A percentile compares a stretch with the other conserved stretches of the same genome.
These are phyloP conservation scores for Dicrostonyx torquatus DNA, from an alignment of 2,797 vertebrate genomes.

Conservation along the genomic window DNA sequence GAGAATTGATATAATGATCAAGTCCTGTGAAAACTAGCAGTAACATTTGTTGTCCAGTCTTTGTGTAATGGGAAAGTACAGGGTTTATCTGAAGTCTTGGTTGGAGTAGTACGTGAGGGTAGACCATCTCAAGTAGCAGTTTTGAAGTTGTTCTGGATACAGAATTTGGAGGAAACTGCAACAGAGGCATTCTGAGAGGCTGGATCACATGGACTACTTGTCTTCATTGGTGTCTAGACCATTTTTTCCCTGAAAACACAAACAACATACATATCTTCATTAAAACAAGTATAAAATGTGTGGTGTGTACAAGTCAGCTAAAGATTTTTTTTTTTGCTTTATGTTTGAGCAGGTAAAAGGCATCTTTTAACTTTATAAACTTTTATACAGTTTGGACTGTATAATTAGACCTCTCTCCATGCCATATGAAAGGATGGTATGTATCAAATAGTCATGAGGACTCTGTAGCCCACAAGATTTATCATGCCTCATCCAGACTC, in stretches of 20 bases:
- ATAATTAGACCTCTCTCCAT: background rate
- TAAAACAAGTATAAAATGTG: background rate
- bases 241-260: background rate
- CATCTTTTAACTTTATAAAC: background rate
- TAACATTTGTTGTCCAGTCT: background rate
- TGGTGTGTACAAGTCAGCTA: background rate
- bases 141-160: background rate
- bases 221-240: background rate
- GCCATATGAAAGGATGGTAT: background rate
- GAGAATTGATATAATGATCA: background rate
- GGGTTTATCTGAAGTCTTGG: background rate
- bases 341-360: background rate
- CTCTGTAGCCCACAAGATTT: background rate
- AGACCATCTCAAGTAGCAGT: background rate
- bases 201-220: background rate
- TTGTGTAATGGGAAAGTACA: background rate
- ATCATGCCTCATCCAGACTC: background rate
- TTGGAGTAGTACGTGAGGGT: background rate
- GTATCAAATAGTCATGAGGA: background rate
- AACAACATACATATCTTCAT: background rate
- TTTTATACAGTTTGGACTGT: background rate
- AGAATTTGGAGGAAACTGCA: background rate
- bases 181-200: background rate
- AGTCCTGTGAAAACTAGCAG: background rate
- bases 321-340: background rate